Base-by-base conservation (phyloP, 2,888 invertebrate species). In the Gastracanthus pulcherrimus region DNA sequence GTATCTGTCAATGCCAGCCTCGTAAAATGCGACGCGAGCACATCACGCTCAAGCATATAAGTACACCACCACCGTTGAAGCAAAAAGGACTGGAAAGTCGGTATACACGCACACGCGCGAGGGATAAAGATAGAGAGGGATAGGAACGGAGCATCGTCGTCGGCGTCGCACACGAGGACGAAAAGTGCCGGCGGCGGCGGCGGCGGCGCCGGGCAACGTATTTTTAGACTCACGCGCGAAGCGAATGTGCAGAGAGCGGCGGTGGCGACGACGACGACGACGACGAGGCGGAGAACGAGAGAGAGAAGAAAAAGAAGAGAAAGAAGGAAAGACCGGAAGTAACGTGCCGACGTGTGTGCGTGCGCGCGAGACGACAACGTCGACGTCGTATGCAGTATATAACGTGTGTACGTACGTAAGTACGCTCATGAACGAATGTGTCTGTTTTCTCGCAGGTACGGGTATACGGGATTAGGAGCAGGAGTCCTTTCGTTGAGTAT, bases 181-280 rank as follows among this genome's bases (percentile, higher is more conserved):
- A 51, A 55, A 70, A 62, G 45, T 74, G 64, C 75, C 64, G 75
- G 51, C 66, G 62, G 34, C 45, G n/a, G 29, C n/a, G n/a, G n/a
- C n/a, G n/a, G n/a, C n/a, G n/a, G 19, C 55, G 16, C 13, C n/a
- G 34, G 55, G 3, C 11, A 34, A 16, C n/a, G n/a, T 77, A 70
- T 77, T 77, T 77, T 77, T 77, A 77, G 76, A 29, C 23, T 31
- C 23, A 58, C 58, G 55, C 62, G 41, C 11, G 6, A 3, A 41
- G 19, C 38, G 55, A n/a, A 38, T 9, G 4, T n/a, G n/a, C n/a
- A n/a, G n/a, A n/a, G n/a, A n/a, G n/a, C n/a, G n/a, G n/a, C n/a
- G n/a, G n/a, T n/a, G n/a, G n/a, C n/a, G n/a, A n/a, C n/a, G n/a
- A n/a, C n/a, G n/a, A n/a, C 70, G 71, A 3, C 51, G 38, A 0